Conservation (phyloP, 2,888 invertebrate genomes). For the Trichopoda pennipes region DNA sequence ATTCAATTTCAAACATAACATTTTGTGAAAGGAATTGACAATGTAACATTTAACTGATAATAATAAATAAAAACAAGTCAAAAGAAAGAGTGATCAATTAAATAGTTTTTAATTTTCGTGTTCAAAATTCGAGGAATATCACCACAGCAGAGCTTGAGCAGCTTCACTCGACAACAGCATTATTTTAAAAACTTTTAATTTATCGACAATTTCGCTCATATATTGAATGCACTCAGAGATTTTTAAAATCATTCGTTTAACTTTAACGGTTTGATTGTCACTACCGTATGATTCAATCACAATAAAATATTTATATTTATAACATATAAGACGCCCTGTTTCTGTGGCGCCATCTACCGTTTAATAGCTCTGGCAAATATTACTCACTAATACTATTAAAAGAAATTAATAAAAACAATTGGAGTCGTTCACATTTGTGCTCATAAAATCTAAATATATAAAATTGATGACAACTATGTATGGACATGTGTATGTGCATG, state of each 20-base stretch:
- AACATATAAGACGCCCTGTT: conserved; percentile 21
- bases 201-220: too few relatives aligned
- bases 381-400: neutral
- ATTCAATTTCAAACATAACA: too few relatives aligned
- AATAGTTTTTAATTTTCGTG: too few relatives aligned
- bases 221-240: neutral
- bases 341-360: conserved; percentile 6
- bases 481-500: too few relatives aligned
- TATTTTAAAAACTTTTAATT: too few relatives aligned
- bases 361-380: neutral
- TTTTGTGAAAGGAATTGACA: too few relatives aligned
- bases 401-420: conserved; percentile 1
- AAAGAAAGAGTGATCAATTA: too few relatives aligned
- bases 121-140: too few relatives aligned
- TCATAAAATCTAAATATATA: conserved; percentile 26
- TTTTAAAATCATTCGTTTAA: neutral
- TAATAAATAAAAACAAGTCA: too few relatives aligned
- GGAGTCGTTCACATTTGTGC: neutral
- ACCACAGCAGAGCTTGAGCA: too few relatives aligned
- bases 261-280: conserved; percentile 1
- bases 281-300: neutral
- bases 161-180: too few relatives aligned
- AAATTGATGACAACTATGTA: conserved; percentile 17
- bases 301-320: neutral
- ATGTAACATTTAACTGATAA: too few relatives aligned